phyloP scores from a whole-genome alignment of 2,888 invertebrate genomes.

The Nebria salina region DNA sequence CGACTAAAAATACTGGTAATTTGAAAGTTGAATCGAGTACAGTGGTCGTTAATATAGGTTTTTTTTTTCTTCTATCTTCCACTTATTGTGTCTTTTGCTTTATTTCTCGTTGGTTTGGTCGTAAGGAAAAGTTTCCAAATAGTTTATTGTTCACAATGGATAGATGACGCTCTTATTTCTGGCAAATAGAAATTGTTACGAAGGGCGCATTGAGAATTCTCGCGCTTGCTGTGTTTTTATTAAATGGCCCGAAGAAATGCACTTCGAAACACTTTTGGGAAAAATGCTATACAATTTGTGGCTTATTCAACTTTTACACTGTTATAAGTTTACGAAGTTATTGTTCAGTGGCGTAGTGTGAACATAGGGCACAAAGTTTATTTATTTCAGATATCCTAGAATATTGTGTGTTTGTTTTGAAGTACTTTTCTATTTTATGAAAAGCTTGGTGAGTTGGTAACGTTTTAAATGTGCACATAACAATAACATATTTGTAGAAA shows the following conservation, averaged over 20 bases:
- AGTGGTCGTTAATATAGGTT: too few species aligned
- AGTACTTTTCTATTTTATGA: too few species aligned
- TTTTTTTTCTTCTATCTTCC: too few species aligned
- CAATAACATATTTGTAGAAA: too few species aligned
- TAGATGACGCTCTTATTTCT: constrained; percentile 23
- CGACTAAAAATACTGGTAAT: too few species aligned
- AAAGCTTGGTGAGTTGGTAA: too few species aligned
- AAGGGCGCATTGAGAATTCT: background rate
- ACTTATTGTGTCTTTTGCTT: constrained; percentile 13
- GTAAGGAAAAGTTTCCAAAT: constrained; percentile 26
- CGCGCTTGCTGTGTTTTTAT: constrained; percentile 32
- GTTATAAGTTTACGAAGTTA: constrained; percentile 7
- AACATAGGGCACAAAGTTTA: too few species aligned
- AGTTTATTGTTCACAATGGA: constrained; percentile 26
- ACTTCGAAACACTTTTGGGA: constrained; percentile 7
- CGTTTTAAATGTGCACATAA: too few species aligned
- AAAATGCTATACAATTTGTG: constrained; percentile 6
- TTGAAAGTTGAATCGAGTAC: too few species aligned
- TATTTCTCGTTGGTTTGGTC: constrained; percentile 24
- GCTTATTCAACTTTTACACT: background rate
- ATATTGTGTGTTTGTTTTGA: too few species aligned
- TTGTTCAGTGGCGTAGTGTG: background rate
- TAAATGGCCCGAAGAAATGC: constrained; percentile 3
- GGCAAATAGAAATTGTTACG: constrained; percentile 25
- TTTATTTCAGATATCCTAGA: too few species aligned